Evolutionary conservation across 2,888 invertebrate genomes (phyloP), one percentile per base, ranked within the genome.

Genomic region (Sinodicranocentrus sp.): DNA sequence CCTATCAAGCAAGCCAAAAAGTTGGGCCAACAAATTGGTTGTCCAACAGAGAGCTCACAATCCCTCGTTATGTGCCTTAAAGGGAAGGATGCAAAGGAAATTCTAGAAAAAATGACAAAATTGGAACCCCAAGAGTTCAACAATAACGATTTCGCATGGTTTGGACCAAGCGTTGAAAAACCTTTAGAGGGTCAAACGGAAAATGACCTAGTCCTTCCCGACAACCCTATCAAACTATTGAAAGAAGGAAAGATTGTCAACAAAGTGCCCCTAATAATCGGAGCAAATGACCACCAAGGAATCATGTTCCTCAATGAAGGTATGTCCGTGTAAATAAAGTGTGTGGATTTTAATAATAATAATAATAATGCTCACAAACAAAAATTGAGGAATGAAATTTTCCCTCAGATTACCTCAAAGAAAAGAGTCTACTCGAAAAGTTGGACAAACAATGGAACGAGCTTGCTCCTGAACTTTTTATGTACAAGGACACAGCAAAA

Each of bases 1-100:
- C 88, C 88, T 0, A 61, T 86, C 10, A 72, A 65, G 5, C 80
- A 86, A 54, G 86, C 88, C 21, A 88, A 86, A 78, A 80, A 72
- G 33, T 52, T 82, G 0, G 88, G 82, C 25, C 25, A 33, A 44
- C 82, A 82, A 48, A 68, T 87, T 17, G 86, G 85, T 0, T 88
- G 88, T 33, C 87, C 87, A 23, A 48, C 44, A 3, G 87, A 86
- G 15, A 72, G 75, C 17, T 82, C 82, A 10, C 25, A 63, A 21
- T 71, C 73, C 3, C 73, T 88, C 5, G 82, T 88, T 1, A 39
- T 52, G 1, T 88, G 88, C 57, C 71, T 88, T 15, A 85, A 85
- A 44, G 43, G 25, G 48, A 86, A 63, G 71, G 73, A 78, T 8
- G 61, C 79, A 15, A 28, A 63, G 10, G 82, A 85, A 21, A 59